phyloP scores from a whole-genome alignment of 2,888 invertebrate genomes.

The Tholera decimalis region DNA sequence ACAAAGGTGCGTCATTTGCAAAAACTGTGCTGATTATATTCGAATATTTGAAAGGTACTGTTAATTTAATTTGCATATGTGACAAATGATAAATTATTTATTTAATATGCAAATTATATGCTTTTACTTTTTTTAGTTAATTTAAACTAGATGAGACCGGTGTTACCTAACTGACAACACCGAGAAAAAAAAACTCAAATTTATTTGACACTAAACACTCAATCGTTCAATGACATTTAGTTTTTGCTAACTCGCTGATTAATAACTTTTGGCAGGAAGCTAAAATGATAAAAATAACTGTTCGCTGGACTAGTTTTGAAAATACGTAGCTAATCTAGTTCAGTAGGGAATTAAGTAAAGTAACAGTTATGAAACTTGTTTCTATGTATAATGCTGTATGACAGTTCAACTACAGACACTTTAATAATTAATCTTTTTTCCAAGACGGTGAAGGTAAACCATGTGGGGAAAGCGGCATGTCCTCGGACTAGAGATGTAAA shows the following conservation, averaged over 20 bases:
- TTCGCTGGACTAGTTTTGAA: not conserved
- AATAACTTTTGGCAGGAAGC: slow-evolving; percentile 2
- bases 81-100: too few relatives aligned
- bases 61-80: slow-evolving; percentile 11
- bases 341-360: not conserved
- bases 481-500: too few relatives aligned
- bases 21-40: not conserved
- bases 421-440: too few relatives aligned
- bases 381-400: not conserved
- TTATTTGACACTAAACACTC: slow-evolving; percentile 11
- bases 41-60: not conserved
- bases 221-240: slow-evolving; percentile 9
- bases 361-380: slow-evolving; percentile 16
- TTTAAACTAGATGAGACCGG: too few relatives aligned
- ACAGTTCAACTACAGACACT: too few relatives aligned
- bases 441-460: too few relatives aligned
- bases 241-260: not conserved
- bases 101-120: too few relatives aligned
- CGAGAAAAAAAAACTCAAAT: too few relatives aligned
- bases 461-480: too few relatives aligned
- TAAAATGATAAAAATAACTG: slow-evolving; percentile 12
- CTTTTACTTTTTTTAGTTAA: too few relatives aligned
- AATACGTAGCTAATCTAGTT: slow-evolving; percentile 2
- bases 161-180: too few relatives aligned
- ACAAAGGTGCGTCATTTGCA: slow-evolving; percentile 2